Percentiles rank a stretch among this genome's conserved stretches.
Conservation (phyloP, 2,113 vertebrate genomes). For the Emberiza fucata region DNA sequence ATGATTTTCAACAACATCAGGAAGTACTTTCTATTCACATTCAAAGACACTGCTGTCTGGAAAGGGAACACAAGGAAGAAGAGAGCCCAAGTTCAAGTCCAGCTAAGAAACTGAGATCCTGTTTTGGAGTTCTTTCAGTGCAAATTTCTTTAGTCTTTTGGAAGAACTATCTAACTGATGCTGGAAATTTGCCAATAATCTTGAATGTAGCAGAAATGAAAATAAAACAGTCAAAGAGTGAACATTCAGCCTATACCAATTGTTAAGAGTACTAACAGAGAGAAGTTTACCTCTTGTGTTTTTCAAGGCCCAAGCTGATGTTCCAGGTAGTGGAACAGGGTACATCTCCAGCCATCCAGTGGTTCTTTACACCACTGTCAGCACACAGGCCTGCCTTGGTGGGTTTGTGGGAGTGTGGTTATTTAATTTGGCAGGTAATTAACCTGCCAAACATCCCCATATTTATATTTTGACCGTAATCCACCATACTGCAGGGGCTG, state of each 20-base stretch:
- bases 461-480: not conserved
- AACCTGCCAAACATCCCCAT: not conserved
- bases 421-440: not conserved
- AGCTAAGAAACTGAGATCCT: not conserved
- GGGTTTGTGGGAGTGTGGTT: not conserved
- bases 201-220: not conserved
- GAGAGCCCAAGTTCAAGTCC: not conserved
- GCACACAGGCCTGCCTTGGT: not conserved
- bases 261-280: constrained; percentile 1
- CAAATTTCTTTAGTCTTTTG: not conserved
- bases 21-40: not conserved
- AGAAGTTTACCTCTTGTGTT: not conserved
- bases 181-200: constrained; percentile 16
- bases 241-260: not conserved
- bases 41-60: not conserved
- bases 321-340: not conserved
- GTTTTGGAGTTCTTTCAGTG: not conserved
- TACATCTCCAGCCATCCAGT: not conserved
- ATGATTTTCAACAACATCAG: not conserved
- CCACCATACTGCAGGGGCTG: not conserved
- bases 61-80: not conserved
- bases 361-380: not conserved
- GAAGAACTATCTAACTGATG: not conserved
- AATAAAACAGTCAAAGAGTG: not conserved
- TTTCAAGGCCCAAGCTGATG: not conserved